A percentile compares a stretch with the other conserved stretches of the same genome.
Evolutionary conservation across 2,113 vertebrate genomes (phyloP).

Genomic region (Colaptes auratus): DNA sequence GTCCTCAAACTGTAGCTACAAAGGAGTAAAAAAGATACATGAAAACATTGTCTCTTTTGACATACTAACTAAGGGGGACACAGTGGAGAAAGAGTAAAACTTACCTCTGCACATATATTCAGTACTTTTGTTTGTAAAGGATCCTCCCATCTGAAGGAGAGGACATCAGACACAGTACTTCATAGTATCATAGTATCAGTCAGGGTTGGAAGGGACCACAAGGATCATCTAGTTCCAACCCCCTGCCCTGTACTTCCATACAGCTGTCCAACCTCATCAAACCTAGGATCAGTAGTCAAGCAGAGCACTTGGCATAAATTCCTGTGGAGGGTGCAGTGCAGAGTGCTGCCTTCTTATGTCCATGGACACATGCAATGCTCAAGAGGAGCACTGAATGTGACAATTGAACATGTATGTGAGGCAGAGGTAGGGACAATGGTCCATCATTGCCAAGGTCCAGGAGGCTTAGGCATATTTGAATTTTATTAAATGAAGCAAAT

Average conservation of each 20-base stretch:
- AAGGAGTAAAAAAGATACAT: background rate
- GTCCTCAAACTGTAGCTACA: background rate
- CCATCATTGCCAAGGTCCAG: background rate
- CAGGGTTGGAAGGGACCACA: too few relatives aligned
- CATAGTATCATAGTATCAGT: too few relatives aligned
- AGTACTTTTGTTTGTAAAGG: background rate
- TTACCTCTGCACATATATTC: background rate
- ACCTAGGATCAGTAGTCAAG: background rate
- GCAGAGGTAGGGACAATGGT: background rate
- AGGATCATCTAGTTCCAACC: too few relatives aligned
- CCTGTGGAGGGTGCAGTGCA: background rate
- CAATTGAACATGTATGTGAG: background rate
- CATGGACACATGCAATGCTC: fast-evolving
- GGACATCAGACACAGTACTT: background rate
- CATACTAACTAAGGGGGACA: background rate
- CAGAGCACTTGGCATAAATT: background rate
- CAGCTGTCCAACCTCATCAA: background rate
- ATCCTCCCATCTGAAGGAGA: background rate
- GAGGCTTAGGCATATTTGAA: background rate
- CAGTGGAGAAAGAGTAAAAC: background rate
- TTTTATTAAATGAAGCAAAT: background rate
- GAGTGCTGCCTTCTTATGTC: background rate
- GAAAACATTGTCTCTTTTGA: background rate
- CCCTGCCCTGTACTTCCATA: background rate
- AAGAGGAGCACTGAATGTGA: background rate